phyloP scores from a whole-genome alignment of 2,113 vertebrate genomes.

The Pomatorhinus ruficollis region DNA sequence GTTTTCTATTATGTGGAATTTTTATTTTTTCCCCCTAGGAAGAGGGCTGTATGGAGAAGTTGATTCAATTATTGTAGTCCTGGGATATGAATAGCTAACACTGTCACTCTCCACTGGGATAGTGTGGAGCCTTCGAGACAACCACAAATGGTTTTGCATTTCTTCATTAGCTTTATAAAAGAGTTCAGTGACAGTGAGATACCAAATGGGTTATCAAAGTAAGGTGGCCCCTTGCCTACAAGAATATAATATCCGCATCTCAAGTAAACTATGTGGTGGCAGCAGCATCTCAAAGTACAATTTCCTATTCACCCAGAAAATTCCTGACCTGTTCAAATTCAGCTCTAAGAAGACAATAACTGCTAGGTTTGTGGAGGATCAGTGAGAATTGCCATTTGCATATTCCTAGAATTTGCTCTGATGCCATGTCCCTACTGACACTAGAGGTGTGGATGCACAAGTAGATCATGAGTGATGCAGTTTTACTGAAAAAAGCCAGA shows the following conservation, averaged over 20 bases:
- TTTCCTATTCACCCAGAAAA: neutral
- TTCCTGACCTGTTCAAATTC: neutral
- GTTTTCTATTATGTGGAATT: neutral
- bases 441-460: rapidly evolving
- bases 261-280: neutral
- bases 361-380: neutral
- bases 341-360: neutral
- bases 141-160: neutral
- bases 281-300: neutral
- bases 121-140: neutral
- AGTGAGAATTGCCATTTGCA: rapidly evolving
- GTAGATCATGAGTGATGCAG: rapidly evolving
- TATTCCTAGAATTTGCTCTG: neutral
- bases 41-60: neutral
- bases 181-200: neutral
- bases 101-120: neutral
- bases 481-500: neutral
- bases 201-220: neutral
- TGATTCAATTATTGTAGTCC: neutral
- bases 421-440: neutral
- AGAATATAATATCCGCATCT: rapidly evolving
- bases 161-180: neutral
- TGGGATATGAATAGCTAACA: neutral
- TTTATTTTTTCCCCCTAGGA: neutral
- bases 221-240: neutral